phyloP scores from a whole-genome alignment of 2,888 invertebrate genomes.

The Meloe dianella region DNA sequence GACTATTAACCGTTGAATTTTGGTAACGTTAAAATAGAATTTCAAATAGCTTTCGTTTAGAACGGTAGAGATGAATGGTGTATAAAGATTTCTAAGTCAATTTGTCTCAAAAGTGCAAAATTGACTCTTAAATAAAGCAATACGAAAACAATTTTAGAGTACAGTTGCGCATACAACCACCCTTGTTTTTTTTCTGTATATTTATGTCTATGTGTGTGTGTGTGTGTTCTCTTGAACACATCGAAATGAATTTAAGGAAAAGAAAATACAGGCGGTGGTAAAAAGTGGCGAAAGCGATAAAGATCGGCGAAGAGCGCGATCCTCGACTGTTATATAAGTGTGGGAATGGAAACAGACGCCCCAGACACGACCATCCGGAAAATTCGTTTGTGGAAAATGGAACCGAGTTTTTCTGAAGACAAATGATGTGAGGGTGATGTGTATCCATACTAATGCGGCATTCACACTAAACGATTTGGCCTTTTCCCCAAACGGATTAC shows the following conservation, averaged over 20 bases:
- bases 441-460: slow-evolving; percentile 54
- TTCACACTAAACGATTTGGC: slow-evolving; percentile 23
- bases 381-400: slow-evolving; percentile 62
- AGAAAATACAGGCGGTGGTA: slow-evolving; percentile 47
- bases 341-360: slow-evolving; percentile 57
- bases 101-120: slow-evolving; percentile 31
- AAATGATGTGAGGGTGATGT: slow-evolving; percentile 57
- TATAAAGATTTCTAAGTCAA: slow-evolving; percentile 25
- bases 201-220: background rate
- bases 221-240: background rate
- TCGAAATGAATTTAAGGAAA: slow-evolving; percentile 34
- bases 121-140: slow-evolving; percentile 35
- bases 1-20: slow-evolving; percentile 11
- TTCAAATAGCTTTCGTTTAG: background rate
- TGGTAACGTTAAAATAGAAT: background rate
- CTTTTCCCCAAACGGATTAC: slow-evolving; percentile 25
- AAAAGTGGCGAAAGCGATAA: slow-evolving; percentile 49
- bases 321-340: slow-evolving; percentile 55
- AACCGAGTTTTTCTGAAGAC: slow-evolving; percentile 60
- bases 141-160: slow-evolving; percentile 31
- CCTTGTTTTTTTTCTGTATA: background rate
- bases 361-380: slow-evolving; percentile 55
- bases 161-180: slow-evolving; percentile 12
- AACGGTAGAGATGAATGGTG: background rate
- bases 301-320: slow-evolving; percentile 48